Evolutionary conservation across 1,140 invertebrate genomes (phyloP).

Genomic region (Drosophila repleta): DNA sequence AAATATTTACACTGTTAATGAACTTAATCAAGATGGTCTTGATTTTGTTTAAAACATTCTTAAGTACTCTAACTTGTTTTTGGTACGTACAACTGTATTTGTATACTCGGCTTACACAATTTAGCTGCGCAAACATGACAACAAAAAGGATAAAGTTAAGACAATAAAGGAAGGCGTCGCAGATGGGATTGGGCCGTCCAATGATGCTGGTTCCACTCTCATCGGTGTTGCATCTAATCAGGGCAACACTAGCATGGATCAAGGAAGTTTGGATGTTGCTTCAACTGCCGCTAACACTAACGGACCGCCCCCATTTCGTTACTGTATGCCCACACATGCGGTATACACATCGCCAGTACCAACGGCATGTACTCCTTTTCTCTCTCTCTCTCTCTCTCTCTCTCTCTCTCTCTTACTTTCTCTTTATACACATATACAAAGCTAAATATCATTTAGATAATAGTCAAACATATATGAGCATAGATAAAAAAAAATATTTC

Average conservation of each 20-base stretch:
- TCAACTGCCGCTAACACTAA: slow-evolving; percentile 56
- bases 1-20: no score
- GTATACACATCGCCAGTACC: slow-evolving; percentile 85
- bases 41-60: neutral
- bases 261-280: slow-evolving; percentile 24
- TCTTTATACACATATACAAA: no score
- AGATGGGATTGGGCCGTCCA: slow-evolving; percentile 31
- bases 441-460: no score
- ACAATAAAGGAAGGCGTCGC: slow-evolving; percentile 52
- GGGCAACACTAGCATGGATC: slow-evolving; percentile 44
- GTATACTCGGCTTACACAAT: slow-evolving; percentile 4
- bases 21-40: no score
- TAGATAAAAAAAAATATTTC: no score
- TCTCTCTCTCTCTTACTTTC: no score
- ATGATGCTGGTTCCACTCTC: slow-evolving; percentile 15
- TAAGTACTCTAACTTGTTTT: slow-evolving; percentile 11
- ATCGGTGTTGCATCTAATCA: slow-evolving; percentile 1
- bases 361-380: slow-evolving; percentile 85
- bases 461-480: no score
- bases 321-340: slow-evolving; percentile 86
- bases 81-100: slow-evolving; percentile 40
- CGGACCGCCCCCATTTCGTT: slow-evolving; percentile 84
- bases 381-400: no score
- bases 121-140: slow-evolving; percentile 76
- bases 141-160: slow-evolving; percentile 69